Conservation (phyloP, 2,888 invertebrate species). For the Tenthredo livida region DNA sequence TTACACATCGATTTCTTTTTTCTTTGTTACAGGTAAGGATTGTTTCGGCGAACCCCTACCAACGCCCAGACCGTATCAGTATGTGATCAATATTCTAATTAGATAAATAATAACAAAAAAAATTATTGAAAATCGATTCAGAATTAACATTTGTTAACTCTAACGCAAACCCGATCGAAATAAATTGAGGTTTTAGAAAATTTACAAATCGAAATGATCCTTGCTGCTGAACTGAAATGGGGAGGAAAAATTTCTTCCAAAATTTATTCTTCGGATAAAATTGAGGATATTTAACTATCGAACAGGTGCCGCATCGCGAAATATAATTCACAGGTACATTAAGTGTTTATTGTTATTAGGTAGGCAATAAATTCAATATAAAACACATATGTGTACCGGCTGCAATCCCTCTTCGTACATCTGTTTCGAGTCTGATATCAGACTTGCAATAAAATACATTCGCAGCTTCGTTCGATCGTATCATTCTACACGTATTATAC, state of each 20-base stretch:
- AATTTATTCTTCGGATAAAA: not conserved
- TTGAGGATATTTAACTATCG: not conserved
- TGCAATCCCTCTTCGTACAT: slow-evolving; percentile 1
- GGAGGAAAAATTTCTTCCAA: not conserved
- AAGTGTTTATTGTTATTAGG: not conserved
- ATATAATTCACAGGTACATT: slow-evolving; percentile 18
- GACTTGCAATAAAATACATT: slow-evolving; percentile 13
- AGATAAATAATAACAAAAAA: not conserved
- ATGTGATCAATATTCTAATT: slow-evolving; percentile 44
- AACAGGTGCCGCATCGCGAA: not conserved
- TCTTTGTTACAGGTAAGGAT: slow-evolving; percentile 44
- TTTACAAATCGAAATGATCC: not conserved
- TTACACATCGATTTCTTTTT: not conserved
- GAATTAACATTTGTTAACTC: not conserved
- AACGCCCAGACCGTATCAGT: slow-evolving; percentile 40
- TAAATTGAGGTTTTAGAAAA: not conserved
- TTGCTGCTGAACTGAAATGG: not conserved
- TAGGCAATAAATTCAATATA: slow-evolving; percentile 17
- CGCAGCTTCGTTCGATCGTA: slow-evolving; percentile 14
- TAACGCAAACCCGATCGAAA: not conserved
- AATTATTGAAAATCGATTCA: not conserved
- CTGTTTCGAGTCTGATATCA: not conserved
- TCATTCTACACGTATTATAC: not conserved
- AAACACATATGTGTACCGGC: slow-evolving; percentile 8
- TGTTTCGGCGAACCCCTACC: slow-evolving; percentile 29